Evolutionary conservation across 2,888 invertebrate species (phyloP), one percentile per base, ranked within the genome.

Genomic region (Agonopterix alstromeriana): DNA sequence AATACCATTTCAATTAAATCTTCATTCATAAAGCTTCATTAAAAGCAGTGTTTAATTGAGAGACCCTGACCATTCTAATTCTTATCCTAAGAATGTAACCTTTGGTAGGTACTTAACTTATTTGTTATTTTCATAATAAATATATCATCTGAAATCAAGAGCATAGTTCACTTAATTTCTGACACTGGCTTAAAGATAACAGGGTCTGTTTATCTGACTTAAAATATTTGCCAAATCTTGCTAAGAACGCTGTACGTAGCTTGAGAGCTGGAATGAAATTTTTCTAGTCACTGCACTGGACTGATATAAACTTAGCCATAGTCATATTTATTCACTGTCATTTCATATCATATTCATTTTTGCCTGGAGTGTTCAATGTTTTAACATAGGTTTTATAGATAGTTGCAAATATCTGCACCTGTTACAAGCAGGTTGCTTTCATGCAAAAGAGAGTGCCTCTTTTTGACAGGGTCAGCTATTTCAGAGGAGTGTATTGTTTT

Each of bases 351-450:
- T 59, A 51, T 49, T 63, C 56, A 62, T 60, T 53, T n/a, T 64
- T 55, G 69, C 73, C 76, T 70, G 64, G 67, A 62, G 72, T 77
- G 76, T 76, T 73, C 67, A 74, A 67, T 68, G 58, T 62, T 63
- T 59, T 38, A n/a, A 10, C 9, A 9, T 38, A n/a, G 9, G 38
- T 38, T 10, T 38, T 38, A n/a, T 38, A 38, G 38, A 38, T 38
- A 38, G 9, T 7, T 27, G 27, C 7, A n/a, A 38, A 38, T 38
- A 38, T 38, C 10, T 38, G 10, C 38, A n/a, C 9, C 38, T 38
- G 38, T n/a, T 27, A 7, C 7, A 7, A 27, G 27, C 1, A 27
- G 2, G 27, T 27, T 27, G 27, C 7, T 27, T 27, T 27, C 27
- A 1, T 27, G 27, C 27, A 27, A 17, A 17, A 27, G 27, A 27